phyloP scores from a whole-genome alignment of 1,140 invertebrate species.

The Danaus plexippus region DNA sequence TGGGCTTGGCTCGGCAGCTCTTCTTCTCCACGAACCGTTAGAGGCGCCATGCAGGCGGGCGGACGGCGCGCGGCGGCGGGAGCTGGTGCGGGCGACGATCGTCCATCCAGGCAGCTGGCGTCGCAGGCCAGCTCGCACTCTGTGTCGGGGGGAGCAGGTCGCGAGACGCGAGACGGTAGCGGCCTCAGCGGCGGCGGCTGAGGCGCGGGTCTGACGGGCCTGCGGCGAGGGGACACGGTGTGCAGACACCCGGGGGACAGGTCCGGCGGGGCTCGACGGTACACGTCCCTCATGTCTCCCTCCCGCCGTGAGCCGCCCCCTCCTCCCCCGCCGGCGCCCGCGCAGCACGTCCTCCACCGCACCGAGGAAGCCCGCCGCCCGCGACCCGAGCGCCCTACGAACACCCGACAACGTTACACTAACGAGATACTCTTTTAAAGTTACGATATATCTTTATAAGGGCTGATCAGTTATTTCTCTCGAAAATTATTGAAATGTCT shows the following conservation, averaged over 20 bases:
- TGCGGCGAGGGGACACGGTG: constrained; percentile 62
- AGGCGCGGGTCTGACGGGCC: constrained; percentile 39
- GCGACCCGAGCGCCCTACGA: constrained; percentile 20
- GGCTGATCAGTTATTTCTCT: too few species aligned
- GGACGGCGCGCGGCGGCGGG: constrained; percentile 35
- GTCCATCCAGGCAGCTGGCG: constrained; percentile 64
- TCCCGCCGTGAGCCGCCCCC: constrained; percentile 39
- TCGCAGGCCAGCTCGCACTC: constrained; percentile 75
- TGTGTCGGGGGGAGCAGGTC: constrained; percentile 16
- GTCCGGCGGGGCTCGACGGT: constrained; percentile 56
- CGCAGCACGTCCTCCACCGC: constrained; percentile 56
- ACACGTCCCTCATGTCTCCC: constrained; percentile 59
- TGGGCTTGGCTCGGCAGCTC: constrained; percentile 73
- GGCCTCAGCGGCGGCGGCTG: constrained; percentile 50
- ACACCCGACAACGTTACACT: constrained; percentile 6
- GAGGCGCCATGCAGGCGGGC: constrained; percentile 32
- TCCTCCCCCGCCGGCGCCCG: constrained; percentile 20
- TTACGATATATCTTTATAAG: too few species aligned
- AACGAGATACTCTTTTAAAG: too few species aligned
- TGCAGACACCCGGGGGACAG: constrained; percentile 65
- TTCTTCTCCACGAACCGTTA: constrained; percentile 78
- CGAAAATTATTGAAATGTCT: too few species aligned
- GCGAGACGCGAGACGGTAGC: constrained; percentile 38
- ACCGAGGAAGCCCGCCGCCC: constrained; percentile 50
- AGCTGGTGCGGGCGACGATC: constrained; percentile 73